These are phyloP conservation scores for Cepaea hortensis DNA, from an alignment of 2,888 invertebrate genomes.

Conservation along the genomic window DNA sequence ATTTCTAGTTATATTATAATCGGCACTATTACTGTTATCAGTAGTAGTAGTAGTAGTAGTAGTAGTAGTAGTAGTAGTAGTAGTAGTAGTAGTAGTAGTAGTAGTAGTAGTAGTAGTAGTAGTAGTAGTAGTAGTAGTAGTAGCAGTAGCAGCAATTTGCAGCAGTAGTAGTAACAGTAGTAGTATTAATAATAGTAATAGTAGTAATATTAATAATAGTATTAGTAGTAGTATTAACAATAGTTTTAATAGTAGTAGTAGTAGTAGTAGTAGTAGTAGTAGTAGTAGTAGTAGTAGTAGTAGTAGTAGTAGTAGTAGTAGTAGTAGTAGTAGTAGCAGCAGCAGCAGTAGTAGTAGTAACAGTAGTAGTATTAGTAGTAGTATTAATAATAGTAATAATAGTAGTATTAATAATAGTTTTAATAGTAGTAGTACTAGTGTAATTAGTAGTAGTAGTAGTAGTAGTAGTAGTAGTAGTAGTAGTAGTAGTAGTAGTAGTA, in stretches of 20 bases:
- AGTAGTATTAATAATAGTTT: no score
- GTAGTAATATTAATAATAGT: no score
- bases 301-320: constrained; percentile 23
- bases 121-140: not conserved
- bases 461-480: constrained; percentile 30
- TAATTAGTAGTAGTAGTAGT: constrained; percentile 2
- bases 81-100: constrained; percentile 2
- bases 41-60: constrained; percentile 18
- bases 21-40: no score
- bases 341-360: constrained; percentile 18
- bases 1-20: not conserved
- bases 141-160: no score
- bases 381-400: not conserved
- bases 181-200: no score
- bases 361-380: constrained; percentile 15
- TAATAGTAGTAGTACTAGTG: not conserved
- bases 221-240: no score
- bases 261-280: constrained; percentile 22
- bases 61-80: constrained; percentile 14
- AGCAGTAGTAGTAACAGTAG: no score
- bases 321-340: constrained; percentile 22
- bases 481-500: constrained; percentile 28
- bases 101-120: constrained; percentile 5
- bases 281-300: constrained; percentile 30
- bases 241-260: not conserved